phyloP scores from a whole-genome alignment of 2,888 invertebrate species.

The Eugnorisma glareosa region DNA sequence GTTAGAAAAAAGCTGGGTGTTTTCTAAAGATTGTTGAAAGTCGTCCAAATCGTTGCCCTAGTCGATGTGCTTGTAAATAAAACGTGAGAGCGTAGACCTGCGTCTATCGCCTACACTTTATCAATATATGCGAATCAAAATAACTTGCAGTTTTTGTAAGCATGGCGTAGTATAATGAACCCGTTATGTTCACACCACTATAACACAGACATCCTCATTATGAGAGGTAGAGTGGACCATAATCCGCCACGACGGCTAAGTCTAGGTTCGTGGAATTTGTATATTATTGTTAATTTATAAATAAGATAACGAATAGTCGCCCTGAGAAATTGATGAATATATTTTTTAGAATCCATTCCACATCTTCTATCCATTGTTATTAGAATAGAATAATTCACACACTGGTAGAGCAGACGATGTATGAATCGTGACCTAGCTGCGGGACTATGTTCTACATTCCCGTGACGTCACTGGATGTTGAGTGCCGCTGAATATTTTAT shows the following conservation, averaged over 20 bases:
- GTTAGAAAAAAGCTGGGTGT: neutral
- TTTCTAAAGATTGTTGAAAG: neutral
- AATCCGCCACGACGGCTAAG: neutral
- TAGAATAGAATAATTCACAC: constrained; percentile 27
- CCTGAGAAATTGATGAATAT: neutral
- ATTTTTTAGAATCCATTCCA: neutral
- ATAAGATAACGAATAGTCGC: too few relatives aligned
- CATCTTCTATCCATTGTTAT: neutral
- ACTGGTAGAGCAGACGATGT: constrained; percentile 1
- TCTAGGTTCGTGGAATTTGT: neutral
- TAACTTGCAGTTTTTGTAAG: neutral
- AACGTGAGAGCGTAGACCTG: neutral
- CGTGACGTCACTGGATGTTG: constrained; percentile 43
- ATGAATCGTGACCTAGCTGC: constrained; percentile 25
- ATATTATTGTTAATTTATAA: neutral
- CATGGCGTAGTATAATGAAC: neutral
- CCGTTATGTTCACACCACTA: neutral
- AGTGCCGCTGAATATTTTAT: constrained; percentile 60
- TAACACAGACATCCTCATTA: neutral
- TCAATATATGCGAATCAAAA: neutral
- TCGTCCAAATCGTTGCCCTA: neutral
- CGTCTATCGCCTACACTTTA: neutral
- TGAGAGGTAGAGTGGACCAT: neutral
- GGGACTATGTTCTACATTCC: constrained; percentile 37
- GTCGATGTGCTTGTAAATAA: neutral